Conservation (phyloP, 2,113 vertebrate genomes). For the Gallinago media region DNA sequence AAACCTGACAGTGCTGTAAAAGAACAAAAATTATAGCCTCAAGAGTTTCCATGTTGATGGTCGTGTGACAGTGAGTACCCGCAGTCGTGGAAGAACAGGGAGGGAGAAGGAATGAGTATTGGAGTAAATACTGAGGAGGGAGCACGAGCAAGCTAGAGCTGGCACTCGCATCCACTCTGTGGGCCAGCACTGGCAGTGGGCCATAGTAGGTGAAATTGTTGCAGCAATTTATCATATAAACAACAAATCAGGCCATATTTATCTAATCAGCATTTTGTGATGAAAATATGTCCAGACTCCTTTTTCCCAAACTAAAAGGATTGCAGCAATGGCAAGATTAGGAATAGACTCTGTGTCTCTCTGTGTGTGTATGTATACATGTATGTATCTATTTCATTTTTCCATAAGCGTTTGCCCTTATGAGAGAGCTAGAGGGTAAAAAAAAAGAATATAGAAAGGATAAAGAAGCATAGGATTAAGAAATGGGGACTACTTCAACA, state of each 20-base stretch:
- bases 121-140: not conserved
- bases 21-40: not conserved
- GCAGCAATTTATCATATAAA: not conserved
- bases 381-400: not conserved
- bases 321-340: not conserved
- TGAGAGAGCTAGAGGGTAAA: not conserved
- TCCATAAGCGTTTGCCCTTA: not conserved
- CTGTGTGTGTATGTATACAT: accelerated
- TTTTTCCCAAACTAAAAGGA: not conserved
- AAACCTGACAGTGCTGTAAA: not conserved
- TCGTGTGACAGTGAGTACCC: not conserved
- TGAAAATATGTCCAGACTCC: not conserved
- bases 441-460: not conserved
- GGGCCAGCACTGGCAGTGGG: not conserved
- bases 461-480: not conserved
- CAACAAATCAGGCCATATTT: not conserved
- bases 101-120: not conserved
- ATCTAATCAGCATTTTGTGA: not conserved
- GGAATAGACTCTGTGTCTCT: not conserved
- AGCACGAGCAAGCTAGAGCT: not conserved
- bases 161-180: not conserved
- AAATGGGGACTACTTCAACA: not conserved
- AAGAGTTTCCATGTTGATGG: not conserved
- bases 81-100: not conserved
- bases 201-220: not conserved